Evolutionary conservation across 2,113 vertebrate species (phyloP).

Genomic region (Heptranchias perlo): DNA sequence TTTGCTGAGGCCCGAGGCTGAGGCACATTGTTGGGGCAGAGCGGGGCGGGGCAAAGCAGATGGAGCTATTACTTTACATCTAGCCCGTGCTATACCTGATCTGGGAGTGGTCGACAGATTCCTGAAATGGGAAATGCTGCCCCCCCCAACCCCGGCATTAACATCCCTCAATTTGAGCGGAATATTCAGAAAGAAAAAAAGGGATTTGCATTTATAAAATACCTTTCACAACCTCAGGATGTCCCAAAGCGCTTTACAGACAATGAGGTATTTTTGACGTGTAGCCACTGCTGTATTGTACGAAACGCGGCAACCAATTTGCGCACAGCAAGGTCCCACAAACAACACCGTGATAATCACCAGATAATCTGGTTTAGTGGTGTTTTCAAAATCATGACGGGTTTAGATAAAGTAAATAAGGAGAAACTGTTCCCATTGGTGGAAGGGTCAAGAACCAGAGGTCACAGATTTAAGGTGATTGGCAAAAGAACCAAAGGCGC

Average conservation of each 20-base stretch:
- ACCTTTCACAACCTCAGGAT: neutral
- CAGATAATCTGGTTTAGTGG: neutral
- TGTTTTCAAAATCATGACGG: too few relatives aligned
- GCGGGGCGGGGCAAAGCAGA: neutral
- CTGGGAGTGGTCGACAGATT: neutral
- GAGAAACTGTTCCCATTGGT: too few relatives aligned
- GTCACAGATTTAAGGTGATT: too few relatives aligned
- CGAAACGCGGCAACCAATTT: neutral
- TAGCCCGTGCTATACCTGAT: neutral
- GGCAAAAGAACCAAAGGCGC: too few relatives aligned
- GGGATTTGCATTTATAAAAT: neutral
- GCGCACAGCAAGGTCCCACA: neutral
- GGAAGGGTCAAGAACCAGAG: too few relatives aligned
- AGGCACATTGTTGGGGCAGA: neutral
- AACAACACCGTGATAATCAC: neutral
- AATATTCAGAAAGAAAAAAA: neutral
- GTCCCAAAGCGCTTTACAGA: neutral
- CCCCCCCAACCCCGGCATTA: too few relatives aligned
- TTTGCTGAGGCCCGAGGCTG: neutral
- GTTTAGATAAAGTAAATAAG: too few relatives aligned
- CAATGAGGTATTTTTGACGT: neutral
- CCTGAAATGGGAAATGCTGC: neutral
- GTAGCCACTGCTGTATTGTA: neutral
- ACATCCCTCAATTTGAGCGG: neutral
- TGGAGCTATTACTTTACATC: neutral